These are phyloP conservation scores for Drosophila repletoides DNA, from an alignment of 1,140 invertebrate species.

Conservation along the genomic window DNA sequence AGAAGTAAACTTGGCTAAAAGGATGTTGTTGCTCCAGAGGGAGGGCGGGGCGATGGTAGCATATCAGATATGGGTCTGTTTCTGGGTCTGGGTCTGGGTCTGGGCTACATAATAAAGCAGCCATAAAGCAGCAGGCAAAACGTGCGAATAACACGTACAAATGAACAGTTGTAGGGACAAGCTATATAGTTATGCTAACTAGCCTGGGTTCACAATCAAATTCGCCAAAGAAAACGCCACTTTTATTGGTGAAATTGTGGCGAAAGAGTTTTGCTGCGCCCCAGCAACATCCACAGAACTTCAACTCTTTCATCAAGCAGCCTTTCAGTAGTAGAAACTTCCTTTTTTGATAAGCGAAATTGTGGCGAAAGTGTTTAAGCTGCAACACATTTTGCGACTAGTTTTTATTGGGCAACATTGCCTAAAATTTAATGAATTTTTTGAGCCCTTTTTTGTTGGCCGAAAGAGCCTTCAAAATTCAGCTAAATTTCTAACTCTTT, in stretches of 20 bases:
- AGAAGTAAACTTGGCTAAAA: conserved; percentile 27
- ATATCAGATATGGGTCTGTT: conserved; percentile 8
- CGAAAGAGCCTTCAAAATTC: no score
- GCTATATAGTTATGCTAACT: conserved; percentile 41
- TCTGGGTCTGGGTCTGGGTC: conserved; percentile 28
- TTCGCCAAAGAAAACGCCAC: neutral
- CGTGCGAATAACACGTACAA: conserved; percentile 77
- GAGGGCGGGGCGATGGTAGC: neutral
- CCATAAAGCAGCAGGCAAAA: conserved; percentile 69
- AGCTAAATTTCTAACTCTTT: no score
- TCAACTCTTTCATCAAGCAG: no score
- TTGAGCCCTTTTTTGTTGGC: no score
- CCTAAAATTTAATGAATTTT: no score
- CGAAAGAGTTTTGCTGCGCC: conserved; percentile 40
- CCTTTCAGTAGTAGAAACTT: no score
- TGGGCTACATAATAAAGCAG: conserved; percentile 70
- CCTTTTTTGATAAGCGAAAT: no score
- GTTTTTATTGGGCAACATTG: no score
- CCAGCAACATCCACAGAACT: no score
- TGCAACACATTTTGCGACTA: no score
- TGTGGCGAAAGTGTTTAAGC: no score
- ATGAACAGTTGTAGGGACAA: conserved; percentile 53
- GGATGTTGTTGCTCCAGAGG: conserved; percentile 1
- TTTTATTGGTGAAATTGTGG: neutral
- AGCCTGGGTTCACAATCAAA: conserved; percentile 17